phyloP scores from a whole-genome alignment of 2,113 vertebrate species.

The Calyptommatus sinebrachiatus region DNA sequence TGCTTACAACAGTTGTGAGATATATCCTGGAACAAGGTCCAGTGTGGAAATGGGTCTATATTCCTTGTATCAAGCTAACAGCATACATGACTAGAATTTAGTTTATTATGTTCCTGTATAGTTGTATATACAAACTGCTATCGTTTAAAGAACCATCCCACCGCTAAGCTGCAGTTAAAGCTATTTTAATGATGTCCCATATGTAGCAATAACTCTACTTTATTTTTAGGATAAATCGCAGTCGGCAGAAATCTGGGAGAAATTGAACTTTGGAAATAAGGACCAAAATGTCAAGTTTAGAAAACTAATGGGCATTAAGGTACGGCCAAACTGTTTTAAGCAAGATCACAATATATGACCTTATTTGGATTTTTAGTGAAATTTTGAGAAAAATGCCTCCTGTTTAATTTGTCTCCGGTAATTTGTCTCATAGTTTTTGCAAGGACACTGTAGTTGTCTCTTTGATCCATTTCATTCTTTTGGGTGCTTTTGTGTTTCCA shows the following conservation, averaged over 20 bases:
- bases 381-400: too few relatives aligned
- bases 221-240: constrained; percentile 90
- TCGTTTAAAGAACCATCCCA: not conserved
- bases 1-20: too few relatives aligned
- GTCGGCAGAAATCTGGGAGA: constrained; percentile 97
- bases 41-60: too few relatives aligned
- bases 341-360: not conserved
- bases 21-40: too few relatives aligned
- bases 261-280: constrained; percentile 97
- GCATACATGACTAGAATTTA: too few relatives aligned
- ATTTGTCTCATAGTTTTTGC: too few relatives aligned
- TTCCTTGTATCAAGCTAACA: too few relatives aligned
- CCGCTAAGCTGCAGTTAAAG: rapidly evolving
- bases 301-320: constrained; percentile 99
- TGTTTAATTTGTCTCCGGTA: too few relatives aligned
- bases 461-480: too few relatives aligned
- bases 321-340: constrained; percentile 57
- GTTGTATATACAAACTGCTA: not conserved
- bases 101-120: not conserved
- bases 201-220: not conserved
- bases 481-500: too few relatives aligned
- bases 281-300: constrained; percentile 99
- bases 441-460: too few relatives aligned
- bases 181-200: rapidly evolving
- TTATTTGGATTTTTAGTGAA: too few relatives aligned